Conservation (phyloP, 2,888 invertebrate species). For the Temnothorax ravouxi region DNA sequence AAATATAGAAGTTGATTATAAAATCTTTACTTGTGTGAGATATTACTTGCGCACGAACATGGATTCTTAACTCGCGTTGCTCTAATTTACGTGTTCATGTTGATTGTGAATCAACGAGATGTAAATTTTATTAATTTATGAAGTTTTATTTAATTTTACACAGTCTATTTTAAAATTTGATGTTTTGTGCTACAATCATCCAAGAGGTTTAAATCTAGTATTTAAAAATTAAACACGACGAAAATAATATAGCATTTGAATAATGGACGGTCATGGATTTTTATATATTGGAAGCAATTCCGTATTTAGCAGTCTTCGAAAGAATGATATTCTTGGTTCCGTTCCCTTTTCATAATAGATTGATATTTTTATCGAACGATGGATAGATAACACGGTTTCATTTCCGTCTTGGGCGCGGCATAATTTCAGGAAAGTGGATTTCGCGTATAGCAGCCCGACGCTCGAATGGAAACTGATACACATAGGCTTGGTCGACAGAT, state of each 20-base stretch:
- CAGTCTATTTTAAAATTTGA: background rate
- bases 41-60: background rate
- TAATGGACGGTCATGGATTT: background rate
- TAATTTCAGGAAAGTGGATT: conserved; percentile 50
- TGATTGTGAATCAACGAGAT: background rate
- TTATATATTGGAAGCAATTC: background rate
- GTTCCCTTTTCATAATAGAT: background rate
- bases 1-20: background rate
- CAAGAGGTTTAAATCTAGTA: background rate
- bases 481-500: conserved; percentile 52
- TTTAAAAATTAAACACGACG: background rate
- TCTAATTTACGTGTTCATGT: background rate
- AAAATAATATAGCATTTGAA: background rate
- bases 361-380: background rate
- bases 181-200: background rate
- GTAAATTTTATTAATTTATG: background rate
- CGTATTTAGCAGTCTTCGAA: background rate
- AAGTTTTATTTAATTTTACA: background rate
- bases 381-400: conserved; percentile 9
- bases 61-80: background rate
- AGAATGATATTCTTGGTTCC: background rate
- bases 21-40: background rate
- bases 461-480: conserved; percentile 40
- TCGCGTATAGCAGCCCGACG: background rate
- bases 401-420: conserved; percentile 46